These are phyloP conservation scores for Nectonema munidae DNA, from an alignment of 2,888 invertebrate genomes.

Conservation along the genomic window DNA sequence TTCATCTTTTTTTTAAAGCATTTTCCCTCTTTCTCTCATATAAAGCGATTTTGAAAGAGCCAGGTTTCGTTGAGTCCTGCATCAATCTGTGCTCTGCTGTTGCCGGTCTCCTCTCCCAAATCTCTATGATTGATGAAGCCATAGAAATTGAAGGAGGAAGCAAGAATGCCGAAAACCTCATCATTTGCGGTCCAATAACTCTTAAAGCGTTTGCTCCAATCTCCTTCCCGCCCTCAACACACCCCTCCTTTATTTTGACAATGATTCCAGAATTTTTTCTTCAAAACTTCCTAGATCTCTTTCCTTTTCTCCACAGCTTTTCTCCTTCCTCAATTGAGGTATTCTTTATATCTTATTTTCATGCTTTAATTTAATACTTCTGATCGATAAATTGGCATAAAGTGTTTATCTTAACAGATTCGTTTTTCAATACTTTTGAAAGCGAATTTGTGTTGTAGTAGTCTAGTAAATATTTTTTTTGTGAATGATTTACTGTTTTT, in stretches of 20 bases:
- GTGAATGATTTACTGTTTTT: no score
- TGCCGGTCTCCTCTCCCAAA: no score
- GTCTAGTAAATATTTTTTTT: no score
- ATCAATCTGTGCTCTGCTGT: no score
- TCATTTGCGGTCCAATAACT: no score
- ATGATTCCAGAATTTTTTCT: slow-evolving; percentile 60
- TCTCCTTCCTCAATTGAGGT: slow-evolving; percentile 18
- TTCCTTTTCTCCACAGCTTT: slow-evolving; percentile 31
- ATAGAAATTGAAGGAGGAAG: no score
- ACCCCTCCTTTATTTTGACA: slow-evolving; percentile 23
- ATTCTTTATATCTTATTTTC: background rate
- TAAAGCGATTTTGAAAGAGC: slow-evolving; percentile 9
- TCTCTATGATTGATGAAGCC: no score
- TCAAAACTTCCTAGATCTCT: slow-evolving; percentile 48
- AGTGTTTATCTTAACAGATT: no score
- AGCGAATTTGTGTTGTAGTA: no score
- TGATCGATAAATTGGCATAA: background rate
- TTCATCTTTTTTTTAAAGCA: slow-evolving; percentile 36
- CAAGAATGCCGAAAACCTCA: no score
- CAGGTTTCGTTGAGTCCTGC: slow-evolving; percentile 17
- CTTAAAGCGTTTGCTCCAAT: slow-evolving; percentile 20
- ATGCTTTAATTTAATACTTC: background rate
- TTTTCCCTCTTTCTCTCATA: background rate
- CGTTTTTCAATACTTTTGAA: no score
- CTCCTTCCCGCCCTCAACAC: slow-evolving; percentile 21